Conservation (phyloP, 2,113 vertebrate genomes). For the Montifringilla adamsi region DNA sequence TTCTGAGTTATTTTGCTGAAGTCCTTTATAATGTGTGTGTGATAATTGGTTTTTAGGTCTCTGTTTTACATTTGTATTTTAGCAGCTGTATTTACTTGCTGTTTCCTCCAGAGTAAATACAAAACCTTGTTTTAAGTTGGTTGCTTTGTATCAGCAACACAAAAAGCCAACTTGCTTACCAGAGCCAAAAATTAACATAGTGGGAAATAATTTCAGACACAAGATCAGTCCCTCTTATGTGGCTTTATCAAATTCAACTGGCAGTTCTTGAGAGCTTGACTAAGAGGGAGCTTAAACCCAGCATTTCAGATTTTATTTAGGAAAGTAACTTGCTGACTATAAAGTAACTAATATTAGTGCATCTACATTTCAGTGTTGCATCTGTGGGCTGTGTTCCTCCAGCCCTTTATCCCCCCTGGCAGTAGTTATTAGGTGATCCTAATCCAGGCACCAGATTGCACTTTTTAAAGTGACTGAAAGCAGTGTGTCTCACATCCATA, state of each 20-base stretch:
- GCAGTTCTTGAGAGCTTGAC: neutral
- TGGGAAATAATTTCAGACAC: neutral
- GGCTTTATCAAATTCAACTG: neutral
- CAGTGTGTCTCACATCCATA: accelerated
- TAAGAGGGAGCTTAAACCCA: neutral
- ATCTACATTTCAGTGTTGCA: neutral
- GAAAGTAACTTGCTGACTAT: neutral
- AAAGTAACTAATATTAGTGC: neutral
- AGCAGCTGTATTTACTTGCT: neutral
- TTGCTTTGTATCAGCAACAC: neutral
- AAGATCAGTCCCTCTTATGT: neutral
- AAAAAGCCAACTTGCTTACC: neutral
- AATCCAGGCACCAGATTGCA: neutral
- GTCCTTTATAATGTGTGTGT: neutral
- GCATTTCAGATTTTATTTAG: neutral
- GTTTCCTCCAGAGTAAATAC: neutral
- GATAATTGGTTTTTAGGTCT: neutral
- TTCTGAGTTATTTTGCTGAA: neutral
- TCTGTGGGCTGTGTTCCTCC: neutral
- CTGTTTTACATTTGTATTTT: neutral
- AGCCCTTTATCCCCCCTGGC: neutral
- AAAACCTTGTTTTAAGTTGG: neutral
- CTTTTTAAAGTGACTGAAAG: neutral
- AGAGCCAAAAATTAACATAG: neutral
- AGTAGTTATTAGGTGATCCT: neutral